A percentile compares a stretch with the other conserved stretches of the same genome.
Evolutionary conservation across 1,140 invertebrate genomes (phyloP).

Genomic region (Helicoverpa zea): DNA sequence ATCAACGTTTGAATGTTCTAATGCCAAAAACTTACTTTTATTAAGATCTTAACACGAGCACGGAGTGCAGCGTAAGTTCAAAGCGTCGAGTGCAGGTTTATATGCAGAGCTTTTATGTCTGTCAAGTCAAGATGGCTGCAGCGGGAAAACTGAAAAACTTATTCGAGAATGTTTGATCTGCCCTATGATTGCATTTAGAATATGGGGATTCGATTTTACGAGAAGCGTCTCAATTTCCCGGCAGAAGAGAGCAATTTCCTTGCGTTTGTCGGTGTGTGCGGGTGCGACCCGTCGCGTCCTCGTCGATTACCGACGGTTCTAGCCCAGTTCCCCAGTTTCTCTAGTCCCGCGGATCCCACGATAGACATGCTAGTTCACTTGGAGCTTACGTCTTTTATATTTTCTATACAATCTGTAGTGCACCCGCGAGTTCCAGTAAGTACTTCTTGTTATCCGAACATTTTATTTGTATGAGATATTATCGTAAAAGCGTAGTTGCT

Average conservation of each 20-base stretch:
- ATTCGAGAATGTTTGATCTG: slow-evolving; percentile 39
- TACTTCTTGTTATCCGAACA: slow-evolving; percentile 37
- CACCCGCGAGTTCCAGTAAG: slow-evolving; percentile 28
- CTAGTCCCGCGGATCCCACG: slow-evolving; percentile 27
- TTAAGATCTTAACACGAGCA: no score
- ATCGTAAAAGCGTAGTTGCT: slow-evolving; percentile 17
- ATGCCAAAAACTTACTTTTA: neutral
- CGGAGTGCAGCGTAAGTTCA: no score
- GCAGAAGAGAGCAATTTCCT: slow-evolving; percentile 69
- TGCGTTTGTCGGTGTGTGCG: slow-evolving; percentile 62
- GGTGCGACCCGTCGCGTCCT: slow-evolving; percentile 22
- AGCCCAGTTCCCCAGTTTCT: slow-evolving; percentile 20
- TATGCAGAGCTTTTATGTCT: slow-evolving; percentile 1
- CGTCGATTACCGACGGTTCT: slow-evolving; percentile 28
- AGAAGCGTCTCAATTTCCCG: slow-evolving; percentile 72
- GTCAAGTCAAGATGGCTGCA: slow-evolving; percentile 27
- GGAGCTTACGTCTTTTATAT: slow-evolving; percentile 32
- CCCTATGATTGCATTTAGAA: slow-evolving; percentile 47
- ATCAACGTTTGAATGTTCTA: slow-evolving; percentile 2
- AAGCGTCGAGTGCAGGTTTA: neutral
- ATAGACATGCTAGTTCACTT: slow-evolving; percentile 16
- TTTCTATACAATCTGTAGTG: slow-evolving; percentile 31
- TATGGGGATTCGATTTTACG: slow-evolving; percentile 61
- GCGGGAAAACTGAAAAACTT: slow-evolving; percentile 18
- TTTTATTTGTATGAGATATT: slow-evolving; percentile 32